Base-by-base conservation (phyloP, 2,113 vertebrate species). In the Conger conger region DNA sequence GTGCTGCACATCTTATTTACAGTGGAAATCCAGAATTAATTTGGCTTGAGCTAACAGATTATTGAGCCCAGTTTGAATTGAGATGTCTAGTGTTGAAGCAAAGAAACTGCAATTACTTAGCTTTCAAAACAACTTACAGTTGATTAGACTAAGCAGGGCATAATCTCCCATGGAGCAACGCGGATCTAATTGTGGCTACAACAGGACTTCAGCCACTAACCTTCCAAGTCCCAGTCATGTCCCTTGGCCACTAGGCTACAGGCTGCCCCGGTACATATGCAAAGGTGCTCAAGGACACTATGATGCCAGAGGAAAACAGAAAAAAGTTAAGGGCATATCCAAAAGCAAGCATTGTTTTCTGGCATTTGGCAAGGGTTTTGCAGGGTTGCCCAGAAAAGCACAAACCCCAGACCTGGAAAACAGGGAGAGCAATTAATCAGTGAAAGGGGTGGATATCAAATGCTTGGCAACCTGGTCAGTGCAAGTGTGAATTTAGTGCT, bases 361-460 rank as follows among this genome's bases (percentile, higher is more conserved):
- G 27, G 81, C 18, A 33, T 37, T 82, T 68, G 23, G 37, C 23
- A 30, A 33, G 53, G 8, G 18, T 11, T 73, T 1, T 11, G 13
- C n/a, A 33, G 57, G 15, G 27, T 60, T 45, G 53, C 73, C 79
- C 79, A 60, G 45, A 81, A 38, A 57, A 76, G 80, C 80, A 87
- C 85, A 81, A 0, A 90, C 87, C 87, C 87, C 84, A 88, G 89
- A 86, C 88, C 88, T 91, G 91, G 88, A 91, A 92, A 27, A 91
- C 91, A 93, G 92, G 93, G 85, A 84, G 90, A 88, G 92, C 89
- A 94, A 94, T 95, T 95, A 95, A 94, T 96, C 94, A 93, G 81
- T 87, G 87, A 93, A 92, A 95, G 88, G 91, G 92, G 93, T 42
- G 86, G 88, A 92, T 93, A 93, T 82, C 89, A 88, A 89, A 86